Evolutionary conservation across 2,797 vertebrate species (phyloP).

Genomic region (Nyctibius grandis): DNA sequence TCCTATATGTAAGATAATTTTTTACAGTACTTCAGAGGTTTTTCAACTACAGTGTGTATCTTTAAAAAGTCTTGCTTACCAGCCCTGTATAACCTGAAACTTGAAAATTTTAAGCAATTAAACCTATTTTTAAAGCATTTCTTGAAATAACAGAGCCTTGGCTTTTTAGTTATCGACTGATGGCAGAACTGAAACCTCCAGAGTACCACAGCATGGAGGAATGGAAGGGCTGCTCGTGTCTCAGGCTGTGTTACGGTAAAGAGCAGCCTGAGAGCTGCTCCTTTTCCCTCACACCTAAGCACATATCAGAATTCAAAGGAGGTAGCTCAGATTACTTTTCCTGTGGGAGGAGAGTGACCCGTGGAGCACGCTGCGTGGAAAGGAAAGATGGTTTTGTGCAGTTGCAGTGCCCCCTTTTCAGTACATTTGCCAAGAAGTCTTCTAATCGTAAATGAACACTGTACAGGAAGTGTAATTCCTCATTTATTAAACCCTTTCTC

Average conservation of each 20-base stretch:
- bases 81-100: background rate
- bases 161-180: background rate
- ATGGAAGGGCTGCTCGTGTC: background rate
- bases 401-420: background rate
- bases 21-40: background rate
- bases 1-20: background rate
- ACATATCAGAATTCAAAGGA: background rate
- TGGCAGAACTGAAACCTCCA: background rate
- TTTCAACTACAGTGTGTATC: background rate
- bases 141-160: background rate
- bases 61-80: background rate
- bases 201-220: background rate
- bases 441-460: background rate
- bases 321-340: background rate
- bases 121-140: background rate
- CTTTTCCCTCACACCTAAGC: background rate
- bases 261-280: background rate
- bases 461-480: background rate
- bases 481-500: background rate
- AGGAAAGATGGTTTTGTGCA: background rate
- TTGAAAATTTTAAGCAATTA: background rate
- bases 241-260: background rate
- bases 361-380: background rate
- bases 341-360: background rate
- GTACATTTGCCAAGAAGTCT: background rate